phyloP scores from a whole-genome alignment of 2,797 vertebrate genomes.

The Cuniculus paca region DNA sequence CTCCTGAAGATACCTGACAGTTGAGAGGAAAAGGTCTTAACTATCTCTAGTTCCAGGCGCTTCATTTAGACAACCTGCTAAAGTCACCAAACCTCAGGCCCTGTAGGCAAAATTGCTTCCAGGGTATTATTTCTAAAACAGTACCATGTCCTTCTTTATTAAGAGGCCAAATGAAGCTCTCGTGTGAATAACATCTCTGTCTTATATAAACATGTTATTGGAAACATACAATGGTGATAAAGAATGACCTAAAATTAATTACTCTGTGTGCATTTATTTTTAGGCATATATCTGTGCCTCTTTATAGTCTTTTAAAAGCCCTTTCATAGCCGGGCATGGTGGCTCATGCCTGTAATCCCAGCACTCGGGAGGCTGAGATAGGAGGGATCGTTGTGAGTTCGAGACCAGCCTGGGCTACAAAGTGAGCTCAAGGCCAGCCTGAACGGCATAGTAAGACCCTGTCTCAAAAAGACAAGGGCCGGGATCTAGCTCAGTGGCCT shows the following conservation, averaged over 20 bases:
- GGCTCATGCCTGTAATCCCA: too few species aligned
- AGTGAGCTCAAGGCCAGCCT: too few species aligned
- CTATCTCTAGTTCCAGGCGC: neutral
- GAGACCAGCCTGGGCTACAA: too few species aligned
- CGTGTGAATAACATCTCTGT: neutral
- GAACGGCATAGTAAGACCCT: too few species aligned
- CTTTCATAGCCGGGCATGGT: too few species aligned
- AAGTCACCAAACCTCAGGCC: neutral
- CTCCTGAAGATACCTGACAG: neutral
- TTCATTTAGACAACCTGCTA: neutral
- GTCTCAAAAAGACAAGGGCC: too few species aligned
- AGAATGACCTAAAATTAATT: constrained; percentile 59
- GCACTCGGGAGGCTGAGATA: too few species aligned
- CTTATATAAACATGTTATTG: constrained; percentile 51
- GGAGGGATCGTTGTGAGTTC: too few species aligned
- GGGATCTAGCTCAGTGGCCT: too few species aligned
- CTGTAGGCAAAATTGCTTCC: neutral
- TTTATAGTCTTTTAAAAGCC: neutral
- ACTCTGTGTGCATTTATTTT: constrained; percentile 57
- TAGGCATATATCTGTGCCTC: neutral
- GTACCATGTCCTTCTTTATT: neutral
- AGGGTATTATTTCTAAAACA: neutral
- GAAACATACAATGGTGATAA: neutral
- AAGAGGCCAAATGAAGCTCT: constrained; percentile 48
- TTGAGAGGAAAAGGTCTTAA: neutral